Conservation (phyloP, 2,113 vertebrate genomes). For the Anarhynchus alexandrinus region DNA sequence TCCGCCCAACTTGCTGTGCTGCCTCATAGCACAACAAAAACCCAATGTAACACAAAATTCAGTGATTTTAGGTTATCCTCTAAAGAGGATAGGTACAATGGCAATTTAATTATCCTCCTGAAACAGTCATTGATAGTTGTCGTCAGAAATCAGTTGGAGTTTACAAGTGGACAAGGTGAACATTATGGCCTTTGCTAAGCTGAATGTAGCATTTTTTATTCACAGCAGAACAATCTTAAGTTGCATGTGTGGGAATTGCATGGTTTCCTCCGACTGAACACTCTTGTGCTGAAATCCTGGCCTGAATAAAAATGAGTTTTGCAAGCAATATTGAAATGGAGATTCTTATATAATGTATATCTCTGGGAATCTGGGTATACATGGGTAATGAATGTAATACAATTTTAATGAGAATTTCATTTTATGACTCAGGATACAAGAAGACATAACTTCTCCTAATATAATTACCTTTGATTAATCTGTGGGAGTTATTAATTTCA, state of each 20-base stretch:
- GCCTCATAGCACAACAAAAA: not conserved
- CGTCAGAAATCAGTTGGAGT: not conserved
- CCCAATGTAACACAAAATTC: not conserved
- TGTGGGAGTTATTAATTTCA: slow-evolving; percentile 69
- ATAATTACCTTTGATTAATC: slow-evolving; percentile 73
- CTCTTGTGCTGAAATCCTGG: not conserved
- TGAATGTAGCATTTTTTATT: not conserved
- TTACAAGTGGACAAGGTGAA: not conserved
- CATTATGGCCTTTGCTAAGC: not conserved
- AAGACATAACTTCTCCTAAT: slow-evolving; percentile 67
- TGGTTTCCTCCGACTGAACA: not conserved
- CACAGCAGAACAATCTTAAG: not conserved
- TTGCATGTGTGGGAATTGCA: not conserved
- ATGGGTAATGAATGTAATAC: slow-evolving; percentile 65
- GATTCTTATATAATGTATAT: slow-evolving; percentile 67
- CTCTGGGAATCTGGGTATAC: slow-evolving; percentile 67
- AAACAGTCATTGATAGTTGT: not conserved
- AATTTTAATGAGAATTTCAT: slow-evolving; percentile 70
- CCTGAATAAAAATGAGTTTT: slow-evolving; percentile 55
- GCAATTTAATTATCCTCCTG: not conserved
- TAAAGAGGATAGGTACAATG: not conserved
- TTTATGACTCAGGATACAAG: slow-evolving; percentile 66
- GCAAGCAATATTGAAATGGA: slow-evolving; percentile 29
- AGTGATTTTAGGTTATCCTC: not conserved
- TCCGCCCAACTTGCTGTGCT: not conserved